Percentiles rank a stretch among this genome's conserved stretches.
phyloP scores from a whole-genome alignment of 2,888 invertebrate species.

The Tiliacea citrago region DNA sequence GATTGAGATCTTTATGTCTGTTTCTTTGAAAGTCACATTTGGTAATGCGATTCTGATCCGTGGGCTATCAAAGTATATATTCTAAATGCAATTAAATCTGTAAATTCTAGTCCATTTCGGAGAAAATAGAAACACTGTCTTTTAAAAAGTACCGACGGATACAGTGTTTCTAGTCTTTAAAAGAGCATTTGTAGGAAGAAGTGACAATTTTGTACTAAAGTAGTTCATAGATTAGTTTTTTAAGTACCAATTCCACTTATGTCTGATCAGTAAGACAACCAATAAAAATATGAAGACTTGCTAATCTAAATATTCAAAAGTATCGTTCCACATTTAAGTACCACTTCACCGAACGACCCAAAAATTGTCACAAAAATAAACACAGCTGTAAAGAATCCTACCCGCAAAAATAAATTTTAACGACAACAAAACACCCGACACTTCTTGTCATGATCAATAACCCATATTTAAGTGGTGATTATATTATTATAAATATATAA shows the following conservation, averaged over 20 bases:
- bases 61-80: no score
- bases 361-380: slow-evolving; percentile 27
- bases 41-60: no score
- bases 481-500: slow-evolving; percentile 59
- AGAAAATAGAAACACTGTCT: no score
- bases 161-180: no score
- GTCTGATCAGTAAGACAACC: neutral
- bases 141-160: no score
- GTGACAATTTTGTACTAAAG: no score
- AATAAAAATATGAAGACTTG: neutral
- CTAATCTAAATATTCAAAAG: slow-evolving; percentile 11
- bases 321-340: slow-evolving; percentile 25
- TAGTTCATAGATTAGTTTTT: neutral
- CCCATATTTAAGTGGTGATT: slow-evolving; percentile 47
- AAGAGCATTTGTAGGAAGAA: no score
- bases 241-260: neutral
- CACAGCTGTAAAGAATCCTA: slow-evolving; percentile 4
- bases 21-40: no score
- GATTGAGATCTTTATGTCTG: no score
- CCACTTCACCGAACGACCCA: slow-evolving; percentile 16
- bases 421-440: slow-evolving; percentile 6
- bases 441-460: slow-evolving; percentile 50
- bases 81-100: no score
- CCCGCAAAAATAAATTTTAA: slow-evolving; percentile 17
- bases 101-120: no score